A percentile compares a stretch with the other conserved stretches of the same genome.
Conservation (phyloP, 35 echinoderm and acorn worm genomes). For the Patiria miniata region DNA sequence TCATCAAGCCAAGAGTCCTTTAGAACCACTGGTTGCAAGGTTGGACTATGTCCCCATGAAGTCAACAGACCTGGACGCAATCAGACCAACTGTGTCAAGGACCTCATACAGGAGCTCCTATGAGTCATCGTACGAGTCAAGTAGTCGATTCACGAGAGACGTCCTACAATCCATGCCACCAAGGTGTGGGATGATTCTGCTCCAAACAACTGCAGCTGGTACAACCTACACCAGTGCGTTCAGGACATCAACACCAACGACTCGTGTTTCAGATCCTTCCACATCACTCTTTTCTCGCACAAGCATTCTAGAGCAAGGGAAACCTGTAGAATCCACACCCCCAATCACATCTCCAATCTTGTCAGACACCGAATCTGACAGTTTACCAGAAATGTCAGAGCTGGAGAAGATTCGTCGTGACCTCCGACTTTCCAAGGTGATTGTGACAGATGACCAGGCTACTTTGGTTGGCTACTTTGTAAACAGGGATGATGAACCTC, state of each 20-base stretch:
- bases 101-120: background rate
- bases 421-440: slow-evolving; percentile 47
- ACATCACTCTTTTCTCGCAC: background rate
- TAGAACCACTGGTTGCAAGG: background rate
- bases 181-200: slow-evolving; percentile 29
- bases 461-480: slow-evolving; percentile 48
- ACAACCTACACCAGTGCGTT: slow-evolving; percentile 40
- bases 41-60: slow-evolving; percentile 6
- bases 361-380: slow-evolving; percentile 21
- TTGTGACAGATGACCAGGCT: slow-evolving; percentile 47
- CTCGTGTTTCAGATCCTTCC: background rate
- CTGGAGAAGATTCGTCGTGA: slow-evolving; percentile 53
- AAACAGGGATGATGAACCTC: background rate
- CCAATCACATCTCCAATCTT: background rate
- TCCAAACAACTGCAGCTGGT: slow-evolving; percentile 49
- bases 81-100: background rate
- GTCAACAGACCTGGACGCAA: background rate
- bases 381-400: slow-evolving; percentile 37
- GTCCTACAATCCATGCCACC: slow-evolving; percentile 53
- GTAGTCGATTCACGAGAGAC: background rate
- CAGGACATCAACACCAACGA: slow-evolving; percentile 14
- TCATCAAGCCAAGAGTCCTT: too few relatives aligned
- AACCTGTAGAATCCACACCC: background rate
- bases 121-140: background rate
- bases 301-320: background rate